phyloP scores from a whole-genome alignment of 2,113 vertebrate genomes.

The Cyrtonyx montezumae region DNA sequence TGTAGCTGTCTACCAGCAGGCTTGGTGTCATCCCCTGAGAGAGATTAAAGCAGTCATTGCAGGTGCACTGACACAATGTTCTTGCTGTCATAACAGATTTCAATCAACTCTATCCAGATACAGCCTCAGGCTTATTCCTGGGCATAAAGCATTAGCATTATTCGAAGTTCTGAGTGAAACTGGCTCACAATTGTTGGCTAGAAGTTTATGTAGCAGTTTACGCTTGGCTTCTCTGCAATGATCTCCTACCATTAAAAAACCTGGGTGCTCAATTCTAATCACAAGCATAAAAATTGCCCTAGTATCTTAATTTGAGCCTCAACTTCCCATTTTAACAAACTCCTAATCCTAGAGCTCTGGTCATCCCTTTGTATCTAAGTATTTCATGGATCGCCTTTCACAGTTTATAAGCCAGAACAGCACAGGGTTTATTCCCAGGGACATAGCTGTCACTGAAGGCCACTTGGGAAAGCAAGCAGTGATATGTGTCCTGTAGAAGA shows the following conservation, averaged over 20 bases:
- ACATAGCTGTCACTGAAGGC: not conserved
- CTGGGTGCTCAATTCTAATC: not conserved
- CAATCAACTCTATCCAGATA: fast-evolving
- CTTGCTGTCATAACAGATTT: not conserved
- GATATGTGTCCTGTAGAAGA: not conserved
- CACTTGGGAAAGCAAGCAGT: not conserved
- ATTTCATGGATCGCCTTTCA: not conserved
- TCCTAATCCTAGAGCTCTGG: too few species aligned
- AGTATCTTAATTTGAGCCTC: not conserved
- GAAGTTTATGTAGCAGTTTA: not conserved
- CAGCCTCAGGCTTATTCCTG: not conserved
- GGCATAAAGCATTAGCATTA: not conserved
- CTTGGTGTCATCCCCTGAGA: not conserved
- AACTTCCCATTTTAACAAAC: not conserved
- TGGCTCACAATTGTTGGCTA: not conserved
- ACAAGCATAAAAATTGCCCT: not conserved
- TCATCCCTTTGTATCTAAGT: not conserved
- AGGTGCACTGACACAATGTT: not conserved
- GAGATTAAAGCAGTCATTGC: not conserved
- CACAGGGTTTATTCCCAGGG: not conserved
- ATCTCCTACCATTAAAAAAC: not conserved
- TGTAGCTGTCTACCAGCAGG: not conserved
- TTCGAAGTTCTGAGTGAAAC: not conserved
- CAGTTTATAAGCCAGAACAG: not conserved
- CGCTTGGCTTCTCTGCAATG: not conserved